Evolutionary conservation across 2,888 invertebrate genomes (phyloP).

Genomic region (Galerucella pusilla): DNA sequence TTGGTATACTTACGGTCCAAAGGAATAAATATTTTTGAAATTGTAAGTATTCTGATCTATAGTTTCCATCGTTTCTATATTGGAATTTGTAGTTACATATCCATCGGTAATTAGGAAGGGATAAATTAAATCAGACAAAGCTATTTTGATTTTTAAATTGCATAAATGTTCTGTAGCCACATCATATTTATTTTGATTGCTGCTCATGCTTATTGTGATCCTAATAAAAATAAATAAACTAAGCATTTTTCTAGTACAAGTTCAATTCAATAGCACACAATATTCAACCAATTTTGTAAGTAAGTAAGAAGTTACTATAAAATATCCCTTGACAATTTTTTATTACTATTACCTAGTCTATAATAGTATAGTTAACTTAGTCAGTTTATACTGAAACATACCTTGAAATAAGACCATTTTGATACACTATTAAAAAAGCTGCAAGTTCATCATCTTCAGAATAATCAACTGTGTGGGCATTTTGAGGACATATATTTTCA

Average conservation of each 20-base stretch:
- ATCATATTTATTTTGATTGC: conserved; percentile 12
- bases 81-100: conserved; percentile 34
- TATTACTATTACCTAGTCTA: neutral
- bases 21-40: conserved; percentile 38
- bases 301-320: no score
- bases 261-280: no score
- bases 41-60: conserved; percentile 28
- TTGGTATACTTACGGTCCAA: conserved; percentile 42
- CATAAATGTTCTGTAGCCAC: conserved; percentile 38
- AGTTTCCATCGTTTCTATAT: conserved; percentile 36
- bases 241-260: neutral
- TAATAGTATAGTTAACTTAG: neutral
- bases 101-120: conserved; percentile 44
- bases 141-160: conserved; percentile 37
- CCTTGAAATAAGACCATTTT: conserved; percentile 29
- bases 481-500: neutral
- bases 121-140: conserved; percentile 39
- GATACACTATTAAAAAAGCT: conserved; percentile 27
- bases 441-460: conserved; percentile 17
- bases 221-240: conserved; percentile 19
- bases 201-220: conserved; percentile 1
- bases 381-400: neutral
- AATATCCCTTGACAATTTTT: neutral
- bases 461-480: conserved; percentile 18
- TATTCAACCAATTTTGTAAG: no score